phyloP scores from a whole-genome alignment of 2,113 vertebrate genomes.

The Regulus satrapa region DNA sequence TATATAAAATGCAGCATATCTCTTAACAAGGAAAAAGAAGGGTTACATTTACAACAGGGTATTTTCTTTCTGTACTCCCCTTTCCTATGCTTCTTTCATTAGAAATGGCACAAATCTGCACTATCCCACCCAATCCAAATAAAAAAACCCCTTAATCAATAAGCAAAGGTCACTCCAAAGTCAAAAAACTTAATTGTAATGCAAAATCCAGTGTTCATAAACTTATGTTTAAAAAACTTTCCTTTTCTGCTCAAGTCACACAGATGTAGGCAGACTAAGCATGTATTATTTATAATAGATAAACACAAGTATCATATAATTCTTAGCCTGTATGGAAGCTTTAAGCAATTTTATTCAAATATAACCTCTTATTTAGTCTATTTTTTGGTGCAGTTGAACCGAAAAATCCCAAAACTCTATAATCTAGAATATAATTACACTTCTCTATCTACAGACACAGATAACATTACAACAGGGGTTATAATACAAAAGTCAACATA shows the following conservation, averaged over 20 bases:
- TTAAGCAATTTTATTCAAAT: not conserved
- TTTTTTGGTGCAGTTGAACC: not conserved
- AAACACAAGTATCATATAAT: not conserved
- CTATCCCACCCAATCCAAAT: not conserved
- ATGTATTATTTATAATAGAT: not conserved
- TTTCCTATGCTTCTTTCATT: not conserved
- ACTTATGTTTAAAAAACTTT: not conserved
- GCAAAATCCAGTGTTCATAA: not conserved
- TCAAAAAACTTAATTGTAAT: not conserved
- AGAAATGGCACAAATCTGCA: not conserved
- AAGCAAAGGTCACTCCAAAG: not conserved
- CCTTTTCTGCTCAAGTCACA: not conserved
- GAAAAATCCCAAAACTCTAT: not conserved
- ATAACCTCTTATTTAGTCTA: not conserved
- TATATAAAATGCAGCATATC: conserved; percentile 59
- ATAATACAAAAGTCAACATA: not conserved
- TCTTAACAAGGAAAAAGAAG: conserved; percentile 6
- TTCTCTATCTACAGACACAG: not conserved
- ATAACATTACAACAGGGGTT: not conserved
- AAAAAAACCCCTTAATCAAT: not conserved
- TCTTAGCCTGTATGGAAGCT: not conserved
- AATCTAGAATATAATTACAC: not conserved
- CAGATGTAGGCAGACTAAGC: not conserved
- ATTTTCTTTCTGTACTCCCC: not conserved
- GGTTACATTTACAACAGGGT: not conserved